Evolutionary conservation across 2,888 invertebrate genomes (phyloP).

Genomic region (Lydus trimaculatus): DNA sequence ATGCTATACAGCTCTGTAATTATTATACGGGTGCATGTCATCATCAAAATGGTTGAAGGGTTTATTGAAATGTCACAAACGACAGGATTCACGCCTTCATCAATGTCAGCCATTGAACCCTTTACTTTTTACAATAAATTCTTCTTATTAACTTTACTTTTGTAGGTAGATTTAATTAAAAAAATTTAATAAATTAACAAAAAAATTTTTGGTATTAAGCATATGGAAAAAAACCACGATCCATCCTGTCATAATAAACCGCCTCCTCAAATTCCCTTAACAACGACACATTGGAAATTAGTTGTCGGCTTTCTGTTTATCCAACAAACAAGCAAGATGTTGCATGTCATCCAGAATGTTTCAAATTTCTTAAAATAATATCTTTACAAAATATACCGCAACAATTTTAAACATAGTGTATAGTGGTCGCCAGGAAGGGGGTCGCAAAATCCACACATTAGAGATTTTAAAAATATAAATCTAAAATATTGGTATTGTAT

Average conservation of each 20-base stretch:
- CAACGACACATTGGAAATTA: conserved; percentile 22
- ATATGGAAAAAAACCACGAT: too few species aligned
- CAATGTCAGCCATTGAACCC: conserved; percentile 9
- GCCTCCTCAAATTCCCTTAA: neutral
- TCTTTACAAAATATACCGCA: neutral
- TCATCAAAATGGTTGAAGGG: conserved; percentile 27
- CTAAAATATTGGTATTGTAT: too few species aligned
- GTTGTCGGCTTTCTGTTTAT: conserved; percentile 31
- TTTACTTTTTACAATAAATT: conserved; percentile 1
- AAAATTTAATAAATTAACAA: too few species aligned
- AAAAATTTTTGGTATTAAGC: too few species aligned
- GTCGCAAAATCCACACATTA: too few species aligned
- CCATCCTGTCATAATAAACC: neutral
- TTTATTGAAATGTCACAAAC: conserved; percentile 33
- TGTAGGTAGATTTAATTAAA: too few species aligned
- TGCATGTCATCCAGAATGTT: conserved; percentile 25
- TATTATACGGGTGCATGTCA: conserved; percentile 34
- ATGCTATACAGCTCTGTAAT: conserved; percentile 35
- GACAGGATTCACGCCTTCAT: conserved; percentile 30
- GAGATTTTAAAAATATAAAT: too few species aligned
- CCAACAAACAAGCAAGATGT: conserved; percentile 27
- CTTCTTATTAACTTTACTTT: neutral
- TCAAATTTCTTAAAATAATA: conserved; percentile 33
- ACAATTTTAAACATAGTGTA: too few species aligned
- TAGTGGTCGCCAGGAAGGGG: too few species aligned